Base-by-base conservation (phyloP, 1,140 invertebrate species). In the Diorhabda elongata region DNA sequence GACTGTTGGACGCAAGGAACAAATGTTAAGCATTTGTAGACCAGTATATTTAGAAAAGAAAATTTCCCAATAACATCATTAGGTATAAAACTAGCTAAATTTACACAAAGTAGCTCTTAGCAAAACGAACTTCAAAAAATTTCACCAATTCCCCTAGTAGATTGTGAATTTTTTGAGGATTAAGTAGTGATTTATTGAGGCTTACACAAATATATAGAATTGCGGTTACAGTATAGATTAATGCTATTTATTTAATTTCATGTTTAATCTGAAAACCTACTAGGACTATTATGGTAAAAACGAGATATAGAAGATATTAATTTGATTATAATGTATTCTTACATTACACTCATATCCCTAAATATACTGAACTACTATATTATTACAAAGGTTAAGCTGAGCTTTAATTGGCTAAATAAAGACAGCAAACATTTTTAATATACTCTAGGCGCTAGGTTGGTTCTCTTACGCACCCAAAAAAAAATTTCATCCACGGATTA, bases 331-430 rank as follows among this genome's bases (percentile, higher is more conserved):
- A 44, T 9, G 60, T 66, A 62, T 67, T 61, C 9, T 56, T 52
- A 58, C 11, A 11, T 11, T 58, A 68, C 52, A 63, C 57, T 45
- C 59, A 61, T 68, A 68, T 60, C 65, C 65, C 65, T 67, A 67
- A 67, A 67, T 67, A 67, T 67, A 67, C 65, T 67, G 65, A 67
- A 67, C 65, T 67, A 67, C 65, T 61, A 52, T 75, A 72, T 68
- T 75, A 75, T 71, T 73, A 72, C 69, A 75, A 71, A 70, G 70
- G 73, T 68, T 26, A 68, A 68, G 67, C 67, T 63, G 67, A 63
- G 67, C 68, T 70, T 74, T 63, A 71, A 71, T 64, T 71, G 61
- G 69, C 70, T 69, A 69, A 74, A 74, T 69, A 69, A 72, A 63
- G 69, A 69, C 67, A 70, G 73, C 73, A 70, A 71, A 71, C 58